Evolutionary conservation across 1,140 invertebrate genomes (phyloP), one percentile per base, ranked within the genome.

Genomic region (Camponotus floridanus): DNA sequence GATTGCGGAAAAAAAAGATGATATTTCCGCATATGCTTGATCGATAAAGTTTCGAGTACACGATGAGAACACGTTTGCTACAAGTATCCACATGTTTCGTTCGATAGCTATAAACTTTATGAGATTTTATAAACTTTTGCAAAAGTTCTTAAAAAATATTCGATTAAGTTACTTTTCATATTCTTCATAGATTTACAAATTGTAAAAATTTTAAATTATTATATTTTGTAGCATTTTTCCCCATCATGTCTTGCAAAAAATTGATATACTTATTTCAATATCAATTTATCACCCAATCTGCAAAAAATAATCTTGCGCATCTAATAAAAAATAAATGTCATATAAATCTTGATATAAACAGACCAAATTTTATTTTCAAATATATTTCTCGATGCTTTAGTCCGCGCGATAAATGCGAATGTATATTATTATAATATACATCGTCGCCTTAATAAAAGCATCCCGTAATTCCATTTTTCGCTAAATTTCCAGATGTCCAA

Each of bases 381-480:
- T 55, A 45, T 73, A 83, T 83, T 61, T 83, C 55, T 62, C 68
- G 79, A 83, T 73, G 79, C 79, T 73, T 73, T 73, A 26, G 67
- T 15, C 26, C 26, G n/a, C n/a, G 55, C 79, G 45, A 83, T 81
- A 81, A 83, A 73, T 21, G 68, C 67, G 79, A 61, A 61, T 74
- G 79, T 71, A 51, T 51, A 83, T 83, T 83, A 83, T 83, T 83
- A 83, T 61, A 83, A 83, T 83, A 83, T 83, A 83, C 61, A 83
- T 83, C 68, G 79, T 81, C 67, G 39, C 68, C 79, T 73, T 83
- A 83, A 83, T 73, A 39, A 83, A 83, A 83, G 68, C 79, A 74
- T 83, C 79, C 48, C 39, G 55, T 83, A 83, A 83, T 83, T 62
- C 68, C 79, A 83, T 81, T 81, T 70, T 61, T 73, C 55, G 39